phyloP scores from a whole-genome alignment of 1,140 invertebrate species.

The Drosophila tsacasi region DNA sequence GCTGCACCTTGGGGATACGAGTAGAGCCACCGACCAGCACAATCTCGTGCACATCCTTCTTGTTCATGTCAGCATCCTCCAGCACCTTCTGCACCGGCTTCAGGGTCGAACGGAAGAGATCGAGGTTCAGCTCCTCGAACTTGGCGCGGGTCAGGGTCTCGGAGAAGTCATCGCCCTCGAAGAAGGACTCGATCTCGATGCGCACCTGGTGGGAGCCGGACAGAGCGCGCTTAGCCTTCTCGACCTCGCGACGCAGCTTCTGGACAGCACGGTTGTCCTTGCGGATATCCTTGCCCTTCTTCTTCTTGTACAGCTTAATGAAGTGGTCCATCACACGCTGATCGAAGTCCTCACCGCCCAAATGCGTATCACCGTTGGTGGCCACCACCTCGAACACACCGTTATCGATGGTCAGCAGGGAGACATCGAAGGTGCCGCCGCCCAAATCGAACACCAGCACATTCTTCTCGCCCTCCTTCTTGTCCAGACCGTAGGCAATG shows the following conservation, averaged over 20 bases:
- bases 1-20: conserved; percentile 99
- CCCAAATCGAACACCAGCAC: conserved; percentile 99
- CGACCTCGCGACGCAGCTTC: conserved; percentile 98
- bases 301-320: conserved; percentile 99
- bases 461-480: conserved; percentile 99
- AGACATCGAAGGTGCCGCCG: conserved; percentile 99
- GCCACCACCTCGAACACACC: conserved; percentile 97
- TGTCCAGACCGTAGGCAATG: conserved; percentile 99
- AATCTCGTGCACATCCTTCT: conserved; percentile 99
- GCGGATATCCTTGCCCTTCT: conserved; percentile 98
- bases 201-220: conserved; percentile 98
- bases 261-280: conserved; percentile 98
- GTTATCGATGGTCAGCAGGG: conserved; percentile 99
- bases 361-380: conserved; percentile 99
- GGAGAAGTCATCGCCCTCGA: conserved; percentile 99
- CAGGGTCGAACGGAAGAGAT: conserved; percentile 98
- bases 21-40: conserved; percentile 99
- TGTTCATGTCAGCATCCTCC: conserved; percentile 99
- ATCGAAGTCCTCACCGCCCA: conserved; percentile 99
- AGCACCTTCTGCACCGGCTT: conserved; percentile 99
- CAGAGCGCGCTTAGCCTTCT: conserved; percentile 98
- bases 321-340: conserved; percentile 99
- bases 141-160: conserved; percentile 99
- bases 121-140: conserved; percentile 99
- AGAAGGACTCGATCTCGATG: conserved; percentile 99